Base-by-base conservation (phyloP, 2,113 vertebrate species). In the Lophura nycthemera region DNA sequence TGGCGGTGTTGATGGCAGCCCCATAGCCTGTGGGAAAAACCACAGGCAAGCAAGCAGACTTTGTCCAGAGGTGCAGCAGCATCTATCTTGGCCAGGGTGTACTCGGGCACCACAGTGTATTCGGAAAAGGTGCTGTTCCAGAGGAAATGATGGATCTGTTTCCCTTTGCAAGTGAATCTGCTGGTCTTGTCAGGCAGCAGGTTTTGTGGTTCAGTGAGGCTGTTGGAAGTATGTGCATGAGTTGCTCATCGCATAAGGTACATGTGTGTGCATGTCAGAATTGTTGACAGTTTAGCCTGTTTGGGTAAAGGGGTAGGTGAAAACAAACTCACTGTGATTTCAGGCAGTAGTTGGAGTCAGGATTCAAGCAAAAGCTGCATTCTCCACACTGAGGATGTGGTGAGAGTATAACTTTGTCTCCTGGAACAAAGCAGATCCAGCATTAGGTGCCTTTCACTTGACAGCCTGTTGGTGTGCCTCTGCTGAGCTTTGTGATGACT, bases 371-470 rank as follows among this genome's bases (percentile, higher is more conserved):
- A 89, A 97, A 97, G 22, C 65, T 95, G 93, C 98, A 99, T 45
- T 98, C 96, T 77, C 96, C 76, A 21, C 99, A 99, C 60, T 98
- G 98, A 42, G 98, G 97, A 64, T 98, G 11, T 82, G 98, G 97
- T 40, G 98, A 64, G 8, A 98, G 98, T 56, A 99, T 98, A 42
- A 99, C 98, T 83, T 98, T 98, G 96, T 99, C 98, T 57, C 98
- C 98, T 99, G 87, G 8, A 91, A 95, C 20, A 84, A 50, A 11
- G 60, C 2, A 4, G 3, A 38, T 25, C 7, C 32, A 3, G 6
- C 11, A 7, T 80, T 14, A 56, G 32, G 8, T 57, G 19, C 11
- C 5, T 34, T 30, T 47, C 1, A 1, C 32, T 43, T 2, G 3
- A 24, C 52, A 45, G 10, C 27, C 73, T 64, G 24, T 11, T 42